Base-by-base conservation (phyloP, 2,113 vertebrate genomes). In the Python bivittatus region DNA sequence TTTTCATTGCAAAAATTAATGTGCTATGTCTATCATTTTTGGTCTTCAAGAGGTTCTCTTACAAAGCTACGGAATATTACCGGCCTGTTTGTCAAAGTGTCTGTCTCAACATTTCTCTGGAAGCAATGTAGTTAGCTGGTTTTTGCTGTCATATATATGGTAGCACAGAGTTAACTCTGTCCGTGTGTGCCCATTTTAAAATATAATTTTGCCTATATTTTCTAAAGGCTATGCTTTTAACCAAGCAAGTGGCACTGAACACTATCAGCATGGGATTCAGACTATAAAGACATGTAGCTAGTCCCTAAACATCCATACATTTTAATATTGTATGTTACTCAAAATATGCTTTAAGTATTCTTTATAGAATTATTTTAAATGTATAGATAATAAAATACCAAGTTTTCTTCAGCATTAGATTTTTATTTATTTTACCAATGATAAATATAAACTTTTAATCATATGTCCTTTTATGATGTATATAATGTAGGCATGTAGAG, bases 361-460 rank as follows among this genome's bases (percentile, higher is more conserved):
- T 48, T 86, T 12, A 86, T 27, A 29, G 11, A 17, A 57, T 23
- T 7, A 86, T 88, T 88, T 88, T 79, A 79, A 79, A 79, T 42
- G 72, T 79, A 79, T 44, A 44, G 44, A 44, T 44, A 79, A 79
- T 79, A 38, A 93, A 95, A 94, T 95, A 94, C 48, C 57, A 88
- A 23, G 86, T 90, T 95, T 97, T 94, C 91, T 90, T 92, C 92
- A 95, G 91, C 90, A 85, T 48, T 93, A 96, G 90, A 96, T 95
- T 96, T 95, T 95, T 95, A 96, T 94, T 96, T 96, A 96, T 94
- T 97, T 97, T 96, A 97, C 96, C 94, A 94, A 94, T 94, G 94
- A 93, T 95, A 92, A 95, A 94, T 95, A 97, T 94, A 91, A 92
- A 56, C 89, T 92, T 91, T 92, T 96, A 97, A 97, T 96, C 96